Base-by-base conservation (phyloP, 2,888 invertebrate genomes). In the Agrypnus murinus region DNA sequence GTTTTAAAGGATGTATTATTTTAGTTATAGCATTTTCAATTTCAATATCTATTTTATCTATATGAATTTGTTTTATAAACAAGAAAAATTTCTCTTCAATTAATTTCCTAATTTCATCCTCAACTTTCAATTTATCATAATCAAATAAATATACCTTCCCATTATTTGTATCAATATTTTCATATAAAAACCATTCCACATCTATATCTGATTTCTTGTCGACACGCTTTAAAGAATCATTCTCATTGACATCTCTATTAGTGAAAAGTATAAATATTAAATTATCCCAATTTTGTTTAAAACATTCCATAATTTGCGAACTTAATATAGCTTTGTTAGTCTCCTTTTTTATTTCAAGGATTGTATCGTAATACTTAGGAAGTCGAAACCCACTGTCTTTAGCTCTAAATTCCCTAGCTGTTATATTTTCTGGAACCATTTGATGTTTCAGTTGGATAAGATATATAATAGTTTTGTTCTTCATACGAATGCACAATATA, bases 371-470 rank as follows among this genome's bases (percentile, higher is more conserved):
- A 19, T 62, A 62, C 12, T 46, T 62, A 5, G n/a, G 17, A 0
- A 62, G 48, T 3, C 4, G 25, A 48, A 38, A 62, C 1, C 43
- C 36, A 4, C 32, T 9, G 8, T 32, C 46, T 19, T 48, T 62
- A 1, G 46, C 15, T 12, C 17, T 36, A 17, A 62, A 48, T 19
- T 62, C 62, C 2, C 48, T 3, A 8, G 43, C 43, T 5, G 3
- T 0, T 8, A 62, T 48, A 17, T 34, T 36, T 1, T 32, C 15
- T 19, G 32, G 5, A 2, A 17, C 9, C 10, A 12, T n/a, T 31
- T 32, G n/a, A 48, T 55, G 43, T 43, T 64, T 64, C 9, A 55
- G 31, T 25, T 64, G 64, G 7, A 64, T 43, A 7, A 64, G 48
- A 25, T 64, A 64, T 1, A 10, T 50, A 4, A 14, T 4, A 8